Conservation (phyloP, 2,888 invertebrate genomes). For the Koerneria pararmatus region DNA sequence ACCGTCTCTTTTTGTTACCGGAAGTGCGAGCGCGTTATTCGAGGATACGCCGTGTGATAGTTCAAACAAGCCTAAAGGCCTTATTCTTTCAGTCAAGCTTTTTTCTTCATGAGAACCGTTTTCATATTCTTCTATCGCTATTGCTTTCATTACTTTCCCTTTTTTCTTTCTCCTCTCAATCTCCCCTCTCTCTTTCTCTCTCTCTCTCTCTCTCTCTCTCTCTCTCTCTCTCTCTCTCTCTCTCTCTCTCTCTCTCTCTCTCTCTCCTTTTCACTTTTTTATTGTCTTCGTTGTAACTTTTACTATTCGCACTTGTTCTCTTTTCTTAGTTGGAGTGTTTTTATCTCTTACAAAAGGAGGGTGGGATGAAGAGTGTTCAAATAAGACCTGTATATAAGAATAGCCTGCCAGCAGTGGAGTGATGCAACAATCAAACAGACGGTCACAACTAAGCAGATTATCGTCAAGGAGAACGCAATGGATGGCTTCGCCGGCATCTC, state of each 20-base stretch:
- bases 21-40: no score
- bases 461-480: constrained; percentile 27
- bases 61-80: no score
- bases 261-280: neutral
- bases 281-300: neutral
- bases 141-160: no score
- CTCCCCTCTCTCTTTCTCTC: neutral
- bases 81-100: no score
- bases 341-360: neutral
- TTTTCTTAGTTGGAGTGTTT: neutral
- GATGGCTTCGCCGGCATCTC: constrained; percentile 33
- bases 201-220: neutral
- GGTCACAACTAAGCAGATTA: constrained; percentile 42
- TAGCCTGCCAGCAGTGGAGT: constrained; percentile 49
- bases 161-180: constrained; percentile 1
- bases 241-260: neutral
- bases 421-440: constrained; percentile 45
- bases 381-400: constrained; percentile 51
- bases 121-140: no score
- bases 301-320: no score
- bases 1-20: no score
- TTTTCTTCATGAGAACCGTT: no score
- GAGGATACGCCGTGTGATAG: no score
- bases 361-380: neutral
- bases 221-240: neutral